Evolutionary conservation across 30 jellyfish, hydroid and myxozoan species (phyloP).

Genomic region (Pelagia noctiluca): DNA sequence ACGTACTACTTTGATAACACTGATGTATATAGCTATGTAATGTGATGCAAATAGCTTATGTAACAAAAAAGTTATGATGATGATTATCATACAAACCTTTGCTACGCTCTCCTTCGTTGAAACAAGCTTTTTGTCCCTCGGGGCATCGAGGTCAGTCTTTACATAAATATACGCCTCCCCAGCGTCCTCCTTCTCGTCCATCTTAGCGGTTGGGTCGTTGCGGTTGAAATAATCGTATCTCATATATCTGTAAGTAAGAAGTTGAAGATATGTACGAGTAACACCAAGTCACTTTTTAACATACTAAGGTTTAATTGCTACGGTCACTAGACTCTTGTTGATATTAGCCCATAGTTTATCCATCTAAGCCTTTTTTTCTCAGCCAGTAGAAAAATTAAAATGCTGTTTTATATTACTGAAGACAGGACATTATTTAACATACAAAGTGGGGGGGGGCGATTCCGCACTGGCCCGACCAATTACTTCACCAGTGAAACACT

Average conservation of each 20-base stretch:
- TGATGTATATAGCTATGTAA: too few species aligned
- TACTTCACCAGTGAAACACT: too few species aligned
- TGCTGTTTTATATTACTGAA: not conserved
- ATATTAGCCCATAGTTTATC: too few species aligned
- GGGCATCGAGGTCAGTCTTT: constrained; percentile 22
- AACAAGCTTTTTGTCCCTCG: constrained; percentile 12
- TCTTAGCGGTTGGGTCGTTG: constrained; percentile 42
- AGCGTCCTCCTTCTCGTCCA: constrained; percentile 61
- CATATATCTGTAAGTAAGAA: constrained; percentile 27
- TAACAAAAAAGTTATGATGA: too few species aligned
- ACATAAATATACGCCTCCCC: constrained; percentile 71
- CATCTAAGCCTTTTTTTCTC: not conserved
- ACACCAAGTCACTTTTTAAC: too few species aligned
- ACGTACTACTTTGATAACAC: too few species aligned
- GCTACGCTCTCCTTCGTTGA: not conserved
- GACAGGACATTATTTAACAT: not conserved
- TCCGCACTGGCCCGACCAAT: not conserved
- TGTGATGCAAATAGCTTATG: too few species aligned
- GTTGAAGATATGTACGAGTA: not conserved
- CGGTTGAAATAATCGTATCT: constrained; percentile 47
- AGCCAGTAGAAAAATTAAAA: not conserved
- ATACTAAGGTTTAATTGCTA: not conserved
- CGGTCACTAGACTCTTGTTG: not conserved
- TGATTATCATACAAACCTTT: too few species aligned
- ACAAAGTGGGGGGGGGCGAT: not conserved